These are phyloP conservation scores for Meles meles DNA, from an alignment of 2,113 vertebrate genomes.

Conservation along the genomic window DNA sequence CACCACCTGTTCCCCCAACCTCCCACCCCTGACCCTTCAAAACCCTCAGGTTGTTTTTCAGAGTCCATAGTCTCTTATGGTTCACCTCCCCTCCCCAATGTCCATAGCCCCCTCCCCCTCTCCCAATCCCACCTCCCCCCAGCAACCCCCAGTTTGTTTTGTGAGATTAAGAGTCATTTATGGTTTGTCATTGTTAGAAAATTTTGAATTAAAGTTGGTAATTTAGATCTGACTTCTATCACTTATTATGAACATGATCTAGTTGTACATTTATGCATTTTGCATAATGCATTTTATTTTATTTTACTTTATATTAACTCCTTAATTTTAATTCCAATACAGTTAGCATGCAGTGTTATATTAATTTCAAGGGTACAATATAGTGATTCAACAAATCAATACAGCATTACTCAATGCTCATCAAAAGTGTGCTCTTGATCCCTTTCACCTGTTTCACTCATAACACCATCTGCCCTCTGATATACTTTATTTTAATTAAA, in stretches of 20 bases:
- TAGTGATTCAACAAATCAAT: background rate
- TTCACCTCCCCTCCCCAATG: too few species aligned
- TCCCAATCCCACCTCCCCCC: too few species aligned
- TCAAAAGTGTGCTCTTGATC: background rate
- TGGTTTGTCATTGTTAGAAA: too few species aligned
- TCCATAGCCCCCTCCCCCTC: too few species aligned
- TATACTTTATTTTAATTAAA: background rate
- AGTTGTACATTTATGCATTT: background rate
- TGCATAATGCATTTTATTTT: background rate
- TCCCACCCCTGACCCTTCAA: too few species aligned
- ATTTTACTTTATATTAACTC: background rate
- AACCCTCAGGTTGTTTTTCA: too few species aligned
- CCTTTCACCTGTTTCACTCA: background rate
- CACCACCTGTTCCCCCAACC: too few species aligned
- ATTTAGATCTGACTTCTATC: background rate
- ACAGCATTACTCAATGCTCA: background rate
- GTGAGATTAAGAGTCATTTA: too few species aligned
- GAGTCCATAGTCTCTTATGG: too few species aligned
- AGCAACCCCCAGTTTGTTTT: too few species aligned
- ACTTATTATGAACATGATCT: background rate
- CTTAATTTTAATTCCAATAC: background rate
- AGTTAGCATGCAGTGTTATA: background rate
- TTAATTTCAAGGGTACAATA: background rate
- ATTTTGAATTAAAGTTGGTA: background rate
- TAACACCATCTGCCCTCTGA: background rate